These are phyloP conservation scores for Sphinx pinastri DNA, from an alignment of 2,888 invertebrate species.

Conservation along the genomic window DNA sequence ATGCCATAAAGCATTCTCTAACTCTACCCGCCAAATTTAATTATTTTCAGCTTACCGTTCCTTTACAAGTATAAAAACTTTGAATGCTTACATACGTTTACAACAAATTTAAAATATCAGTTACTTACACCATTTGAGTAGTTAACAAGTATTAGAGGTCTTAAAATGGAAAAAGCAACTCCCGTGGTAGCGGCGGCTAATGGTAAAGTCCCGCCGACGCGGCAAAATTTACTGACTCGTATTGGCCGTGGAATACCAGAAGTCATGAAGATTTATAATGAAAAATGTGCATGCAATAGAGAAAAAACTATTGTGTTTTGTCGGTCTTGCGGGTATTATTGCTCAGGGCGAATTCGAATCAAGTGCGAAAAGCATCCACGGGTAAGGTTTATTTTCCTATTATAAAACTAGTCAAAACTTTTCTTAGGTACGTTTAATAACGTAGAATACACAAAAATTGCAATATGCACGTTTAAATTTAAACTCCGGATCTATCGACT, in stretches of 20 bases:
- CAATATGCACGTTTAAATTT: too few relatives aligned
- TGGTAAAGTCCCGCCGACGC: conserved; percentile 47
- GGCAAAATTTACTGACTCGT: conserved; percentile 52
- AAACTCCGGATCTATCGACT: too few relatives aligned
- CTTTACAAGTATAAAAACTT: not conserved
- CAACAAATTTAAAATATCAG: not conserved
- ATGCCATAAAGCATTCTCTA: not conserved
- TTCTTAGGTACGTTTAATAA: not conserved
- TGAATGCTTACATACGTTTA: too few relatives aligned
- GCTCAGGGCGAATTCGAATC: conserved; percentile 74
- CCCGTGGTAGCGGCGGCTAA: conserved; percentile 71
- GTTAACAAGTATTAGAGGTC: not conserved
- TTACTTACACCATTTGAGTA: not conserved
- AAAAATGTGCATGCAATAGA: conserved; percentile 69
- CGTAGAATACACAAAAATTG: too few relatives aligned
- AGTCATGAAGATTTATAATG: conserved; percentile 54
- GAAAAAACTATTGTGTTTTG: conserved; percentile 75
- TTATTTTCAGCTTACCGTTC: not conserved
- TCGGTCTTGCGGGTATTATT: conserved; percentile 74
- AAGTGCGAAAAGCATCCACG: conserved; percentile 71
- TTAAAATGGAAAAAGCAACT: conserved; percentile 54
- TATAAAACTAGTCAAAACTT: not conserved
- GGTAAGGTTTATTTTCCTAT: conserved; percentile 50
- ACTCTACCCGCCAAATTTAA: conserved; percentile 27
- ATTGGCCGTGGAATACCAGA: conserved; percentile 72